Evolutionary conservation across 2,888 invertebrate species (phyloP).

Genomic region (Geotrupes spiniger): DNA sequence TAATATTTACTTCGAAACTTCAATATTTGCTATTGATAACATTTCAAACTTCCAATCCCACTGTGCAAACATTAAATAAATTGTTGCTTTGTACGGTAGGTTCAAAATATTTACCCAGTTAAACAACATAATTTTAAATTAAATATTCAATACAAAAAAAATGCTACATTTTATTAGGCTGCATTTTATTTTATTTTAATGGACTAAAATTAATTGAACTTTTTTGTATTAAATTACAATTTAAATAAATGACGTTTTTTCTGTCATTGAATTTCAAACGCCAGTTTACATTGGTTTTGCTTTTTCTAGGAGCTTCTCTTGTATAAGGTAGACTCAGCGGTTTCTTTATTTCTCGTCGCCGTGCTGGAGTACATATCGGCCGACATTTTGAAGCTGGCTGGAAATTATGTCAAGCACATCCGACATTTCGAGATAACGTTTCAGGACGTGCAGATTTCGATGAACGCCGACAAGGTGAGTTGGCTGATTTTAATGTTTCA

Average conservation of each 20-base stretch:
- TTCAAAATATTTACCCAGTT: not conserved
- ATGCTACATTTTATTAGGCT: too few relatives aligned
- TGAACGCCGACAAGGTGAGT: conserved; percentile 93
- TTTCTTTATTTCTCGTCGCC: conserved; percentile 86
- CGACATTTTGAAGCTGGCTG: conserved; percentile 92
- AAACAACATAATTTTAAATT: not conserved
- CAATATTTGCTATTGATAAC: not conserved
- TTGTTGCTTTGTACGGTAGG: too few relatives aligned
- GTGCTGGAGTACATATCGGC: conserved; percentile 94
- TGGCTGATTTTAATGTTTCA: too few relatives aligned
- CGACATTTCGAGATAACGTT: conserved; percentile 87
- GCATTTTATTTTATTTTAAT: too few relatives aligned
- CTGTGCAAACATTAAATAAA: too few relatives aligned
- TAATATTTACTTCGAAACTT: not conserved
- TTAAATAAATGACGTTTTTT: too few relatives aligned
- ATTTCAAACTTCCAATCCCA: too few relatives aligned
- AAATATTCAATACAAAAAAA: too few relatives aligned
- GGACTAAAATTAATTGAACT: too few relatives aligned
- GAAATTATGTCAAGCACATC: conserved; percentile 96
- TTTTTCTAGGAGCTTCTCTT: conserved; percentile 73
- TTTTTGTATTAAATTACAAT: too few relatives aligned
- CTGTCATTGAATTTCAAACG: too few relatives aligned
- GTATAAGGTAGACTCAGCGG: conserved; percentile 84
- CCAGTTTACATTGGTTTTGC: conserved; percentile 21
- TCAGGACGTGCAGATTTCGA: conserved; percentile 94